Evolutionary conservation across 2,113 vertebrate genomes (phyloP).

Genomic region (Paramisgurnus dabryanus): DNA sequence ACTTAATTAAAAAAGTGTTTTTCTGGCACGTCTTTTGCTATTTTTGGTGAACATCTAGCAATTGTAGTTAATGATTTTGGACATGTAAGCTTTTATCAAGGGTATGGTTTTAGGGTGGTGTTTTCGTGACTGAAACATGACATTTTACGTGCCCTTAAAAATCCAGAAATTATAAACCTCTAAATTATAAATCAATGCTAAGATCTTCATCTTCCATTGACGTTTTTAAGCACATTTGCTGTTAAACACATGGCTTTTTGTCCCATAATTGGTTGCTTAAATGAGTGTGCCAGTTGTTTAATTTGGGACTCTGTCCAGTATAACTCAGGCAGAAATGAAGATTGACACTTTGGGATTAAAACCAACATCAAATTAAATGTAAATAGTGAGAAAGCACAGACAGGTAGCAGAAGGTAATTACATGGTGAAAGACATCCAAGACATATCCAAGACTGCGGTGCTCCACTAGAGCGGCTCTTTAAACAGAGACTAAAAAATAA

Average conservation of each 20-base stretch:
- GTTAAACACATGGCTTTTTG: slow-evolving; percentile 4
- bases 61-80: slow-evolving; percentile 15
- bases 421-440: slow-evolving; percentile 1
- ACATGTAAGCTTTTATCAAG: neutral
- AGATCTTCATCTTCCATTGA: neutral
- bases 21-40: slow-evolving; percentile 32
- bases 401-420: slow-evolving; percentile 36
- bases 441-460: slow-evolving; percentile 23
- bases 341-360: slow-evolving; percentile 65
- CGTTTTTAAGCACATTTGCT: neutral
- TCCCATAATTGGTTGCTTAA: slow-evolving; percentile 13
- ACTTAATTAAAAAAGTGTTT: slow-evolving; percentile 51
- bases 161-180: neutral
- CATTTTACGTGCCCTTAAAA: neutral
- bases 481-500: slow-evolving; percentile 43
- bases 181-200: slow-evolving; percentile 2
- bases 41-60: slow-evolving; percentile 27
- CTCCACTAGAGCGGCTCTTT: slow-evolving; percentile 29
- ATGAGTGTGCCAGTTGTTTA: slow-evolving; percentile 55
- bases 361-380: slow-evolving; percentile 65
- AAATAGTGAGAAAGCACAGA: slow-evolving; percentile 50
- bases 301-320: slow-evolving; percentile 61
- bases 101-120: neutral
- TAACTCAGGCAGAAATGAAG: slow-evolving; percentile 64
- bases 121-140: slow-evolving; percentile 14